Percentiles rank a stretch among this genome's conserved stretches.
These are phyloP conservation scores for Eucidaris tribuloides DNA, from an alignment of 35 echinoderm and acorn worm genomes.

Conservation along the genomic window DNA sequence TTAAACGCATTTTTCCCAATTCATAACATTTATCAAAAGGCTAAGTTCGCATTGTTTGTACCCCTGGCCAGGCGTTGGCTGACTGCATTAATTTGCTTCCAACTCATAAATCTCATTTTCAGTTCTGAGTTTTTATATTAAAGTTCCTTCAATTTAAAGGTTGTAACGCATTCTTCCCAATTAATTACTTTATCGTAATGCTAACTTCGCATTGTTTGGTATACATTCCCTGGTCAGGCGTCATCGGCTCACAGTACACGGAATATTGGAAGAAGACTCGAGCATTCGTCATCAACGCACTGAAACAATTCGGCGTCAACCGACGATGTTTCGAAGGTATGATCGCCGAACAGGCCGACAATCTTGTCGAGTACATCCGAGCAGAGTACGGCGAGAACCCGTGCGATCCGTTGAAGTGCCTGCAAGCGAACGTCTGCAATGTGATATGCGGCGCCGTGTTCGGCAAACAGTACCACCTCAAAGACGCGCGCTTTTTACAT, in stretches of 20 bases:
- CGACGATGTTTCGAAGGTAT: neutral
- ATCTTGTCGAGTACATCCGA: neutral
- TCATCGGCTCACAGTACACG: neutral
- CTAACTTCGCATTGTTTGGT: no score
- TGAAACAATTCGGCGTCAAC: neutral
- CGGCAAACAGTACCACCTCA: neutral
- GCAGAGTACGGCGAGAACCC: neutral
- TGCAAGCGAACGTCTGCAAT: neutral
- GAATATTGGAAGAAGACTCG: slow-evolving; percentile 10
- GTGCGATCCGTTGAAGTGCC: neutral
- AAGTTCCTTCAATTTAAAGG: no score
- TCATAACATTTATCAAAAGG: no score
- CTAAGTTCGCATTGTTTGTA: no score
- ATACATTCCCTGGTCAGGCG: neutral
- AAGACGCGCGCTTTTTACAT: neutral
- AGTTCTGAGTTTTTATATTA: no score
- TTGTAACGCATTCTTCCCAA: no score
- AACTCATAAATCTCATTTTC: no score
- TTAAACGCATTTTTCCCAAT: no score
- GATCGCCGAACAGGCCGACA: neutral
- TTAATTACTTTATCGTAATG: no score
- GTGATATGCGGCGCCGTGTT: slow-evolving; percentile 2
- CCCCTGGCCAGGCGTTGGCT: no score
- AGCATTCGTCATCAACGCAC: neutral
- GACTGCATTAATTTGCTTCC: no score